Evolutionary conservation across 2,797 vertebrate genomes (phyloP).

Genomic region (Cebuella pygmaea): DNA sequence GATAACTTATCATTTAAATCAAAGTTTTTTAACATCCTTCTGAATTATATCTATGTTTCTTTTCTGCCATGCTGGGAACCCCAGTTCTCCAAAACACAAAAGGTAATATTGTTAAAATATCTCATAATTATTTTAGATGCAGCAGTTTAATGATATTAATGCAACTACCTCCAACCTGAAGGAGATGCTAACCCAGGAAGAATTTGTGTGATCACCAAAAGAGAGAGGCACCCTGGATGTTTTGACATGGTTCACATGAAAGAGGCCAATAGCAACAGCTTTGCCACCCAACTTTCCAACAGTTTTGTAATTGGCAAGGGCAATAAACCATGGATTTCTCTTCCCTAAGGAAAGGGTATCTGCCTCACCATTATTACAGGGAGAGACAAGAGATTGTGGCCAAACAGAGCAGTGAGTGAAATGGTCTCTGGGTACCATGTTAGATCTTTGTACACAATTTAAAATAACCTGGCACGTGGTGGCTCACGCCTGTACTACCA

Average conservation of each 20-base stretch:
- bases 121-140: neutral
- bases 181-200: neutral
- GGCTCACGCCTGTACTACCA: too few relatives aligned
- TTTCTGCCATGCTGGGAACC: neutral
- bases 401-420: neutral
- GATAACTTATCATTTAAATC: slow-evolving; percentile 16
- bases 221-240: neutral
- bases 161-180: neutral
- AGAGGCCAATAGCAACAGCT: neutral
- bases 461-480: neutral
- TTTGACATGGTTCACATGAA: neutral
- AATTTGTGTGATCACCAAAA: neutral
- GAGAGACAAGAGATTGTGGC: neutral
- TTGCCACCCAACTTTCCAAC: neutral
- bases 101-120: neutral
- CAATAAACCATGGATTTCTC: neutral
- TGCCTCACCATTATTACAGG: neutral
- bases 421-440: neutral
- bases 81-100: neutral
- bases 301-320: neutral
- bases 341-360: neutral
- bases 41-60: neutral
- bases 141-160: neutral
- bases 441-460: neutral
- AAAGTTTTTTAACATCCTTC: neutral